These are phyloP conservation scores for Lutraria rhynchaena DNA, from an alignment of 1,140 invertebrate species.

Conservation along the genomic window DNA sequence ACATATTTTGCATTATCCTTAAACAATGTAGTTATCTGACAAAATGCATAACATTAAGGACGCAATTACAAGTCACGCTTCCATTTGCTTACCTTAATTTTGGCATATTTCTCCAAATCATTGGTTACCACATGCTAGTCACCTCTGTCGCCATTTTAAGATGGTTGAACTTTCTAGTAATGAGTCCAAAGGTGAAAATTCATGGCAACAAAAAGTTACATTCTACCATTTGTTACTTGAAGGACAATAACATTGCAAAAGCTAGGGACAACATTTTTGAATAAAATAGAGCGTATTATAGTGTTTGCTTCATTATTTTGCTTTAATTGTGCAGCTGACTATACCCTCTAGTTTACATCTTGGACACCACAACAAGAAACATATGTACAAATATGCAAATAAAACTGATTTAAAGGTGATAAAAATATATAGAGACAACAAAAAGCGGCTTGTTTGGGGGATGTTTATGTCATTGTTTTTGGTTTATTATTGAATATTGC, in stretches of 20 bases:
- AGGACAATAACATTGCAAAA: background rate
- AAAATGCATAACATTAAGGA: background rate
- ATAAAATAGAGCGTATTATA: background rate
- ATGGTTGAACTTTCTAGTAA: background rate
- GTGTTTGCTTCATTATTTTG: too few relatives aligned
- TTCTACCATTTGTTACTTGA: too few relatives aligned
- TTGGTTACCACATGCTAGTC: background rate
- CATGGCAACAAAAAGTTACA: background rate
- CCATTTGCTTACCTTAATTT: conserved; percentile 11
- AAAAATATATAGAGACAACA: conserved; percentile 7
- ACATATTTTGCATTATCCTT: too few relatives aligned
- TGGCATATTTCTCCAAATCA: background rate
- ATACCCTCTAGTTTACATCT: background rate
- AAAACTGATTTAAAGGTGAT: too few relatives aligned
- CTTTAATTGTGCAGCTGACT: conserved; percentile 1
- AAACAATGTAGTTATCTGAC: too few relatives aligned
- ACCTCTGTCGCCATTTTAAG: conserved; percentile 3
- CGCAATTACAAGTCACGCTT: background rate
- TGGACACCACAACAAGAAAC: background rate
- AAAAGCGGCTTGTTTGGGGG: background rate
- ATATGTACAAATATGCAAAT: background rate
- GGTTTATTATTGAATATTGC: too few relatives aligned
- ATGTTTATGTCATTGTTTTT: background rate
- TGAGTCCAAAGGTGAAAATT: conserved; percentile 16
- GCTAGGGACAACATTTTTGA: background rate